Conservation (phyloP, 2,113 vertebrate species). For the Pedionomus torquatus region DNA sequence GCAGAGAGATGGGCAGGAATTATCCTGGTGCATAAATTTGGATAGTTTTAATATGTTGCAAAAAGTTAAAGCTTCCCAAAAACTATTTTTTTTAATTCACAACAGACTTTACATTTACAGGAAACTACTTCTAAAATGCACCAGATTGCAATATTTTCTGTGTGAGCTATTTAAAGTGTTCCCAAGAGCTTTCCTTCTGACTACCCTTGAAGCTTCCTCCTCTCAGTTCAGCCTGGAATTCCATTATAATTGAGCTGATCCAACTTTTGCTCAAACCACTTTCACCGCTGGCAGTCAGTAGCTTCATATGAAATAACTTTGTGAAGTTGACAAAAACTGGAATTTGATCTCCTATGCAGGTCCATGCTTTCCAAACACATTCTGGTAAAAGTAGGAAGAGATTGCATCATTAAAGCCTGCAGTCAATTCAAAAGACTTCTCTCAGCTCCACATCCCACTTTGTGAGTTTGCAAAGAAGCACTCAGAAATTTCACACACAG, state of each 20-base stretch:
- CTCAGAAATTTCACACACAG: slow-evolving; percentile 47
- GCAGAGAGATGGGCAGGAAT: slow-evolving; percentile 12
- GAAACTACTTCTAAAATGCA: slow-evolving; percentile 69
- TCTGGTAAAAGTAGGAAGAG: slow-evolving; percentile 64
- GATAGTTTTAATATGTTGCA: not conserved
- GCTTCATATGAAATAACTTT: slow-evolving; percentile 53
- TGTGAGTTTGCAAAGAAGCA: slow-evolving; percentile 52
- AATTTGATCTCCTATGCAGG: slow-evolving; percentile 57
- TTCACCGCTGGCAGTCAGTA: slow-evolving; percentile 55
- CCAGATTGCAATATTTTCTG: slow-evolving; percentile 66
- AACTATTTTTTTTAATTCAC: slow-evolving; percentile 54
- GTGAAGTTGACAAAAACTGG: slow-evolving; percentile 52
- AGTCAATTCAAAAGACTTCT: slow-evolving; percentile 47
- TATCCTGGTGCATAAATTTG: not conserved
- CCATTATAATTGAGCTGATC: slow-evolving; percentile 61
- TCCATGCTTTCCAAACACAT: slow-evolving; percentile 51
- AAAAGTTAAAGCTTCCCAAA: slow-evolving; percentile 59
- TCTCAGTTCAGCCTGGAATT: slow-evolving; percentile 45
- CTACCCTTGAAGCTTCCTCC: slow-evolving; percentile 49
- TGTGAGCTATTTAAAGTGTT: slow-evolving; percentile 61
- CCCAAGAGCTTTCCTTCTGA: slow-evolving; percentile 44
- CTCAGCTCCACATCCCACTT: slow-evolving; percentile 29
- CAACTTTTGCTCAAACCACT: slow-evolving; percentile 65
- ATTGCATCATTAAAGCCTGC: slow-evolving; percentile 56
- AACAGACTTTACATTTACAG: slow-evolving; percentile 70